Percentiles rank a stretch among this genome's conserved stretches.
phyloP scores from a whole-genome alignment of 2,113 vertebrate genomes.

The Arvicanthis niloticus region DNA sequence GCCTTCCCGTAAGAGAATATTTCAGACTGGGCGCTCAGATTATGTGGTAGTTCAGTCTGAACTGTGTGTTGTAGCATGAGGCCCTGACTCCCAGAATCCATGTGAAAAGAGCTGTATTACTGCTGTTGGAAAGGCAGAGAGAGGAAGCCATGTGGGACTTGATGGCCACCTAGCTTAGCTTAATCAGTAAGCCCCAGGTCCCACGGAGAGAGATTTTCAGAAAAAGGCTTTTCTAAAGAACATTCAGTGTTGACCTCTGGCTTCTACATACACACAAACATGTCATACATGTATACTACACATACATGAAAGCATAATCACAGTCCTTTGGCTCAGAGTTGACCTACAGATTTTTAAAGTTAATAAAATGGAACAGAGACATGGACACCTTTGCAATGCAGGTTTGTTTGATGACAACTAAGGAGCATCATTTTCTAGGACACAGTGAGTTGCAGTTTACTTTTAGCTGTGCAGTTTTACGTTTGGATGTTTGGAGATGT shows the following conservation, averaged over 20 bases:
- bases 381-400: background rate
- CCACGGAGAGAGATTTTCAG: background rate
- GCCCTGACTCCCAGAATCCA: background rate
- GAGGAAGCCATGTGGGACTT: no score
- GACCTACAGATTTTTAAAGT: background rate
- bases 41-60: background rate
- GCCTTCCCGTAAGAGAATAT: background rate
- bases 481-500: slow-evolving; percentile 5
- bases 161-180: background rate
- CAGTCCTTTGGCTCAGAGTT: background rate
- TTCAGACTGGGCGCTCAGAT: background rate
- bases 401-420: background rate
- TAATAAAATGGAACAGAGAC: slow-evolving; percentile 14
- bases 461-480: slow-evolving; percentile 18
- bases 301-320: background rate
- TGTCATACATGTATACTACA: background rate
- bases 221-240: background rate
- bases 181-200: background rate
- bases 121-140: background rate
- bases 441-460: slow-evolving; percentile 12
- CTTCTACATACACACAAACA: background rate
- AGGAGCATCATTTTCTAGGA: background rate
- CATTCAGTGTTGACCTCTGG: background rate
- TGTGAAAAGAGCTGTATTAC: background rate
- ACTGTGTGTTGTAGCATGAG: background rate